These are phyloP conservation scores for Ariolimax columbianus DNA, from an alignment of 2,888 invertebrate genomes.

Conservation along the genomic window DNA sequence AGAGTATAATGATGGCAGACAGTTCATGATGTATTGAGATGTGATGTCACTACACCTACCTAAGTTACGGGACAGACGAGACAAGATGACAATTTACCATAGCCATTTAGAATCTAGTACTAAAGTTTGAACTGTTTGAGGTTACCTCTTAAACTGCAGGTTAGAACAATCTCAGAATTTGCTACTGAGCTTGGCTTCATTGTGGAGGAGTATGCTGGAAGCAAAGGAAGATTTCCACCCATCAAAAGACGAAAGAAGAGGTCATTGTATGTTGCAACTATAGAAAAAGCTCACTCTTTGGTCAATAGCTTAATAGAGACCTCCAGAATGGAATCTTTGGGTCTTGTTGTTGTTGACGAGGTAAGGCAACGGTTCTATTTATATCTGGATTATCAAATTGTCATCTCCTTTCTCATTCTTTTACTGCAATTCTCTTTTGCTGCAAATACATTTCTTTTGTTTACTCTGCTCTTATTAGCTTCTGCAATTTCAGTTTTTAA, in stretches of 20 bases:
- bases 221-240: conserved; percentile 91
- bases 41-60: no score
- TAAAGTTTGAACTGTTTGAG: not conserved
- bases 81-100: no score
- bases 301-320: conserved; percentile 91
- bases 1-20: no score
- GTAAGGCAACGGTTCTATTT: conserved; percentile 59
- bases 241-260: conserved; percentile 87
- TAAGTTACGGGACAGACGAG: no score
- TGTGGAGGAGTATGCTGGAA: conserved; percentile 96
- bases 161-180: conserved; percentile 90
- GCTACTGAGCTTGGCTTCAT: conserved; percentile 91
- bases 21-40: no score
- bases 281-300: conserved; percentile 93
- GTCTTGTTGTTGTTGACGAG: conserved; percentile 92
- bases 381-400: not conserved
- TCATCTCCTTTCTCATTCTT: not conserved
- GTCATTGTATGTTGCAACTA: conserved; percentile 93
- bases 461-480: no score
- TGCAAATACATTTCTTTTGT: no score
- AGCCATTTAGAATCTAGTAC: not conserved
- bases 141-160: conserved; percentile 81
- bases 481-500: no score
- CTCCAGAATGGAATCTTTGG: conserved; percentile 86
- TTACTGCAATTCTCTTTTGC: no score